Evolutionary conservation across 2,888 invertebrate species (phyloP).

Genomic region (Laspeyria flexula): DNA sequence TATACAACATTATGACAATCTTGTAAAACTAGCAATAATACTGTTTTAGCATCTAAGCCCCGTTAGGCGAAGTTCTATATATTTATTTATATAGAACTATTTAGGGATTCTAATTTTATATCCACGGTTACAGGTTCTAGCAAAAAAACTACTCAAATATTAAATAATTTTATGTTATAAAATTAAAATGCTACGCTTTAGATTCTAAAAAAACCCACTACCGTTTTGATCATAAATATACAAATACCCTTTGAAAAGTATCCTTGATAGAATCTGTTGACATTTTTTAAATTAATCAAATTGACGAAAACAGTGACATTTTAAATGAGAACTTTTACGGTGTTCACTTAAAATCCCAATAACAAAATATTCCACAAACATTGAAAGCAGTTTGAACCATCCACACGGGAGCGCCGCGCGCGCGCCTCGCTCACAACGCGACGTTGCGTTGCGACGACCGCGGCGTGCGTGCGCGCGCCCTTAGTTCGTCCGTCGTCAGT

Average conservation of each 20-base stretch:
- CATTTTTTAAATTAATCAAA: conserved; percentile 55
- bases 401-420: conserved; percentile 11
- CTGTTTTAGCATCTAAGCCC: conserved; percentile 84
- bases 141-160: conserved; percentile 79
- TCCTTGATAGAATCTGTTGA: conserved; percentile 80
- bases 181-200: conserved; percentile 76
- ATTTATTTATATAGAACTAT: conserved; percentile 70
- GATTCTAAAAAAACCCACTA: conserved; percentile 75
- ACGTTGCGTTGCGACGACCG: no score
- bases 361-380: conserved; percentile 36
- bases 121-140: conserved; percentile 80
- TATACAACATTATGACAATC: conserved; percentile 63
- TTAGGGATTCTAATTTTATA: conserved; percentile 73
- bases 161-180: conserved; percentile 64
- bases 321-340: conserved; percentile 15
- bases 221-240: conserved; percentile 71
- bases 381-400: conserved; percentile 39
- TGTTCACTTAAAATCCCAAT: conserved; percentile 21
- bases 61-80: conserved; percentile 80
- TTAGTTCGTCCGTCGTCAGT: conserved; percentile 45
- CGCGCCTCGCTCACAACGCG: background rate
- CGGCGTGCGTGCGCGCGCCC: background rate
- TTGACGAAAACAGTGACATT: conserved; percentile 24
- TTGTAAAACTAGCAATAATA: conserved; percentile 69
- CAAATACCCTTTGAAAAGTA: conserved; percentile 70